phyloP scores from a whole-genome alignment of 2,888 invertebrate genomes.

The Odontothrips loti region DNA sequence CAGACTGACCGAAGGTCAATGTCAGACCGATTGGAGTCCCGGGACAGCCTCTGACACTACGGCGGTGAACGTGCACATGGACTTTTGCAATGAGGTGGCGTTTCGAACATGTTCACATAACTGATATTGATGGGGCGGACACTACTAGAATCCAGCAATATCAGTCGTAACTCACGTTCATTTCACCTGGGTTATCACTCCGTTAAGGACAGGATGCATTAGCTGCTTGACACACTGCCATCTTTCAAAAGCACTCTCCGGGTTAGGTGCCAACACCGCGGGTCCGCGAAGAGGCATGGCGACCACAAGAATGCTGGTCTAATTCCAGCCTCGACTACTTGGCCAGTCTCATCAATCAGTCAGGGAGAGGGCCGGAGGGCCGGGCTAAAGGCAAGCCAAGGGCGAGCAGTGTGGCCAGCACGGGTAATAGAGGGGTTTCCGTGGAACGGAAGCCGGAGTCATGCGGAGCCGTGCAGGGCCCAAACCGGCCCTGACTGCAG shows the following conservation, averaged over 20 bases:
- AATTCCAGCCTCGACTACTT: neutral
- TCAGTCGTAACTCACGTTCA: no score
- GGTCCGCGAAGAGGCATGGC: neutral
- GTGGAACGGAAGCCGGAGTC: neutral
- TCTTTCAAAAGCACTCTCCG: no score
- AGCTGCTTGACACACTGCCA: no score
- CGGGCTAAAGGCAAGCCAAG: neutral
- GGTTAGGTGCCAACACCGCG: neutral
- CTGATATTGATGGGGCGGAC: no score
- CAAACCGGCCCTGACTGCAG: no score
- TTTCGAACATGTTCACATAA: no score
- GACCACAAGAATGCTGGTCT: conserved; percentile 9
- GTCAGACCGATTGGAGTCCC: neutral
- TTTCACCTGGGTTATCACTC: no score
- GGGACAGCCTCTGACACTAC: no score
- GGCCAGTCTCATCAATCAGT: neutral
- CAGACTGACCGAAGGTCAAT: neutral
- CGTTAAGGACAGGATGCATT: no score
- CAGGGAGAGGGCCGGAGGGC: neutral
- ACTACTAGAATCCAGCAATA: no score
- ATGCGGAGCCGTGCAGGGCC: neutral
- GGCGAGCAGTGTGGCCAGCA: neutral
- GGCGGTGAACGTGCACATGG: no score
- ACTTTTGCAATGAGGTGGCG: neutral
- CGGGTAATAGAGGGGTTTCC: conserved; percentile 13